Base-by-base conservation (phyloP, 2,888 invertebrate genomes). In the Lepidochrysops patricia region DNA sequence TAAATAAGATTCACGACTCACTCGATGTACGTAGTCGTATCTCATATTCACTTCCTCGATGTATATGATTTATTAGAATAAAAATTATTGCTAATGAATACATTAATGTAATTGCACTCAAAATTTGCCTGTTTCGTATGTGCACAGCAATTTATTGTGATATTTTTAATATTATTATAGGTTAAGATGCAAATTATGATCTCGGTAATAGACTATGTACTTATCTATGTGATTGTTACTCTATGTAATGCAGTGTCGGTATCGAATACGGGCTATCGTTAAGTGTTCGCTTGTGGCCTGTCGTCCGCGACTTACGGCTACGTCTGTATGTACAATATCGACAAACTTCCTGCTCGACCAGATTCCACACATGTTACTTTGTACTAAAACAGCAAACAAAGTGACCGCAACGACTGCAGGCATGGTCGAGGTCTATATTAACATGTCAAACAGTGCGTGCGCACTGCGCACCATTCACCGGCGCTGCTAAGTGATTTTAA, bases 61-160 rank as follows among this genome's bases (percentile, higher is more conserved):
- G 58, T 63, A 35, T 63, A 61, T 63, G 60, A 74, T 79, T 82
- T 71, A 75, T 77, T 78, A 80, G 74, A 75, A 75, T 71, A 75
- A 74, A 78, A 74, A 71, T 66, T 77, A 79, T 79, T 74, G 77
- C 76, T 80, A 79, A 75, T 79, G 72, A 75, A 70, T 73, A 76
- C 72, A 82, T 77, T 80, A 82, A 83, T 81, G 81, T 89, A 84
- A 86, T 79, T 89, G 90, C 90, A 90, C 90, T 83, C 74, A 84
- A 89, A 80, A 83, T 88, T 89, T 88, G 89, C 89, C 89, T 87
- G 88, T 90, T 88, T 86, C 84, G 84, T 89, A 88, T 87, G 82
- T 87, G 90, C 90, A 90, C 90, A 81, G 83, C 82, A 89, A 89
- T 89, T 90, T 87, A 89, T 88, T 89, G 89, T 90, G 89, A 90